Evolutionary conservation across 1,140 invertebrate species (phyloP).

Genomic region (Andrena cerasifolii): DNA sequence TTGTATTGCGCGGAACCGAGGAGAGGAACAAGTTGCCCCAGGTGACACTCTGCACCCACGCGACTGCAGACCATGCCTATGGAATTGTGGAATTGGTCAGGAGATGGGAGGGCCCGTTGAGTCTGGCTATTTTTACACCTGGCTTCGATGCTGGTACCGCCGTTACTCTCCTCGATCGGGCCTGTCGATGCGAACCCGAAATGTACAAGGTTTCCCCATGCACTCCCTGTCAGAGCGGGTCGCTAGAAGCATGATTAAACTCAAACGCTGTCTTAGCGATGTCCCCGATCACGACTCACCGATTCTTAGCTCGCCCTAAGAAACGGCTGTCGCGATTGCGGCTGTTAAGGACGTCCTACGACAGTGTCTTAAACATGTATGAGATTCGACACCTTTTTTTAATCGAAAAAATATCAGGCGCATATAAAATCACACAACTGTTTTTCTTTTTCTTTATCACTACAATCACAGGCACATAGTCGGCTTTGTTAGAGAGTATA

Average conservation of each 20-base stretch:
- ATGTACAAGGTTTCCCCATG: conserved; percentile 84
- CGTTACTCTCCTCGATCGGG: conserved; percentile 84
- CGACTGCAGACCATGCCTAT: conserved; percentile 88
- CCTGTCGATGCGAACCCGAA: conserved; percentile 85
- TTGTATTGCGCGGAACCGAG: conserved; percentile 81
- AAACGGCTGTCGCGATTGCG: too few species aligned
- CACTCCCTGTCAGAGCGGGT: conserved; percentile 69
- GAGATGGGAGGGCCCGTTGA: conserved; percentile 89
- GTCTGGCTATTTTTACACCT: conserved; percentile 88
- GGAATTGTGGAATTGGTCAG: conserved; percentile 87
- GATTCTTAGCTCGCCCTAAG: neutral
- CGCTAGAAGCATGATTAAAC: conserved; percentile 14
- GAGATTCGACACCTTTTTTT: neutral
- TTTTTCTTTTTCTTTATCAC: neutral
- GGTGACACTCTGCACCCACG: conserved; percentile 88
- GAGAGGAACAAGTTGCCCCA: conserved; percentile 71
- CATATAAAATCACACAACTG: neutral
- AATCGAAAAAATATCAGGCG: neutral
- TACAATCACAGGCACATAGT: neutral
- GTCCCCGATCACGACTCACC: neutral
- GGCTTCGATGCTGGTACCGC: conserved; percentile 85
- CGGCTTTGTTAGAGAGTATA: neutral
- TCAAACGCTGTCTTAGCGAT: neutral
- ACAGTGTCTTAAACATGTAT: neutral
- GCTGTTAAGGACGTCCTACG: too few species aligned